These are phyloP conservation scores for Brenthis daphne DNA, from an alignment of 2,888 invertebrate genomes.

Conservation along the genomic window DNA sequence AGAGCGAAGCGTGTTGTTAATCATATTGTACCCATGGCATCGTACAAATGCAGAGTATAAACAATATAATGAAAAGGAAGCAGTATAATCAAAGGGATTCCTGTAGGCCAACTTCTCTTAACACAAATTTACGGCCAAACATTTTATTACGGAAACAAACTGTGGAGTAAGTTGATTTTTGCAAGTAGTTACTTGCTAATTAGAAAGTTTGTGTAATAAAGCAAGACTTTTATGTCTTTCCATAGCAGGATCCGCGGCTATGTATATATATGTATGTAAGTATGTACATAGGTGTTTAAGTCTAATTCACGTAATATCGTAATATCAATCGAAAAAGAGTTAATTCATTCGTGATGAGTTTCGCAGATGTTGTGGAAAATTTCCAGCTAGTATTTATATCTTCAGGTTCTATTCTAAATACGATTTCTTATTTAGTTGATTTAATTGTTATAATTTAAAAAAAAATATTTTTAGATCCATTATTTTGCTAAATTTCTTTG, in stretches of 20 bases:
- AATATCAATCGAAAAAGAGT: too few species aligned
- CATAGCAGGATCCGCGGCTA: too few species aligned
- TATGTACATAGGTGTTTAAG: too few species aligned
- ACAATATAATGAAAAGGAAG: neutral
- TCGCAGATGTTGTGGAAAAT: neutral
- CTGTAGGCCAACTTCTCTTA: neutral
- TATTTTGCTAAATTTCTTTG: too few species aligned
- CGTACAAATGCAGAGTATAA: neutral
- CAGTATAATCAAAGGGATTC: constrained; percentile 2
- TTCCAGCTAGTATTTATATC: neutral
- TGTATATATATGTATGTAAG: too few species aligned
- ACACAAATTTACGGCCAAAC: constrained; percentile 1
- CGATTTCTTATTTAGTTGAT: too few species aligned
- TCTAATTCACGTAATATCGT: too few species aligned
- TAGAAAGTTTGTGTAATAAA: constrained; percentile 31
- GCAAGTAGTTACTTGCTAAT: constrained; percentile 35
- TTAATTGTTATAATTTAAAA: too few species aligned
- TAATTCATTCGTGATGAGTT: neutral
- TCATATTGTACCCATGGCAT: neutral
- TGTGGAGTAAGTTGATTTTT: constrained; percentile 23
- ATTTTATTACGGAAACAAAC: constrained; percentile 33
- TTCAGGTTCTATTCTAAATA: neutral
- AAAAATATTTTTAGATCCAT: too few species aligned
- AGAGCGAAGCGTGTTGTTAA: too few species aligned
- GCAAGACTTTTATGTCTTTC: constrained; percentile 13